Base-by-base conservation (phyloP, 2,888 invertebrate genomes). In the Eueremaeus valkanovi region DNA sequence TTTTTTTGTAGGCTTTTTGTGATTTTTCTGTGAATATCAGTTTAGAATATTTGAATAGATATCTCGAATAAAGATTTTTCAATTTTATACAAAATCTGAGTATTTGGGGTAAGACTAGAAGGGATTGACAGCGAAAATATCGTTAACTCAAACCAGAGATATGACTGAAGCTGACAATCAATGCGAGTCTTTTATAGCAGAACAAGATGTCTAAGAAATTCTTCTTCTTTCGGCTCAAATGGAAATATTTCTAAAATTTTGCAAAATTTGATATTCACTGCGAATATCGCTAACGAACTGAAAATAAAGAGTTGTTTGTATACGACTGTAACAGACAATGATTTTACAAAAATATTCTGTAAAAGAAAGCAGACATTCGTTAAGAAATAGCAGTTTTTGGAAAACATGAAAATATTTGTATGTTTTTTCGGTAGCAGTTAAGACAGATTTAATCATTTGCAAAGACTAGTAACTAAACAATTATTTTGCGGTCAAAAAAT, bases 401-500 rank as follows among this genome's bases (percentile, higher is more conserved):
- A 5, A 18, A 45, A 5, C 45, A 45, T n/a, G n/a, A n/a, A n/a
- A n/a, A n/a, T n/a, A n/a, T n/a, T n/a, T n/a, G n/a, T n/a, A n/a
- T n/a, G 45, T 45, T 5, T 18, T 51, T 5, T 55, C 27, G 55
- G 55, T 55, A 55, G 55, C 55, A n/a, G 24, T 55, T 11, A 55
- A 55, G 55, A 55, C 8, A n/a, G n/a, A n/a, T n/a, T n/a, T n/a
- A n/a, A n/a, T n/a, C 18, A 18, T 13, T 18, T 45, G 45, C 13
- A 18, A 45, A 45, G 45, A 45, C 45, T 13, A 18, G 45, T 45
- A 45, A 45, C 21, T 21, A 55, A 27, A 55, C 55, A 55, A 55
- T 55, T 55, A 55, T 27, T 55, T 55, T 55, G 55, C 55, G 55
- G 55, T 55, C 27, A 55, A 55, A 55, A 8, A 55, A 2, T 18